Base-by-base conservation (phyloP, 2,888 invertebrate genomes). In the Orthonevra nobilis region DNA sequence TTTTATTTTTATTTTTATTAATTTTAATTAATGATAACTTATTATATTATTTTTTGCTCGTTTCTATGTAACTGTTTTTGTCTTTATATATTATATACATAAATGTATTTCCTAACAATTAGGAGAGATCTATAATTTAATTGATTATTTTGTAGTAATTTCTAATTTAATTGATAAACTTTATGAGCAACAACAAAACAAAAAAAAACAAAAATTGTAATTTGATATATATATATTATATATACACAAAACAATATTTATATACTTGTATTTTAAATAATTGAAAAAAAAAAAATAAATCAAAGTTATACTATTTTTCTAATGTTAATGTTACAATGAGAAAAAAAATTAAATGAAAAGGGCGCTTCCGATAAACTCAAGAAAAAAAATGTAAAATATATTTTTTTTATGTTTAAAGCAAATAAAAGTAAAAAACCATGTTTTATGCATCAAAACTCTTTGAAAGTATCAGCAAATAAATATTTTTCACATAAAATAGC, bases 91-190 rank as follows among this genome's bases (percentile, higher is more conserved):
- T 30, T 30, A n/a, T n/a, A n/a, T n/a, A n/a, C n/a, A n/a, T n/a
- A n/a, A n/a, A n/a, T n/a, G n/a, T n/a, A 61, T 70, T 79, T 79
- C 79, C 79, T 79, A 79, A 79, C 79, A 79, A 79, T 79, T 79
- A 79, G 79, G 79, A 73, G 61, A 66, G 34, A 72, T 52, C 17
- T 30, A 23, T 36, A 10, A 23, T 15, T 17, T 30, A 26, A 15
- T 46, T 73, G 72, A n/a, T 52, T 74, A 61, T 60, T 68, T 74
- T 56, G 32, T 32, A 14, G 7, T 38, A 10, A 19, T n/a, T 44
- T 54, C 28, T 44, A 44, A 46, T 54, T 32, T 48, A 38, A n/a
- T n/a, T n/a, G n/a, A n/a, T n/a, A n/a, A n/a, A n/a, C n/a, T n/a
- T n/a, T 42, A 63, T 44, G 63, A 56, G 28, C 75, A 69, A 70